Conservation (phyloP, 2,113 vertebrate genomes). For the Phaethon lepturus region DNA sequence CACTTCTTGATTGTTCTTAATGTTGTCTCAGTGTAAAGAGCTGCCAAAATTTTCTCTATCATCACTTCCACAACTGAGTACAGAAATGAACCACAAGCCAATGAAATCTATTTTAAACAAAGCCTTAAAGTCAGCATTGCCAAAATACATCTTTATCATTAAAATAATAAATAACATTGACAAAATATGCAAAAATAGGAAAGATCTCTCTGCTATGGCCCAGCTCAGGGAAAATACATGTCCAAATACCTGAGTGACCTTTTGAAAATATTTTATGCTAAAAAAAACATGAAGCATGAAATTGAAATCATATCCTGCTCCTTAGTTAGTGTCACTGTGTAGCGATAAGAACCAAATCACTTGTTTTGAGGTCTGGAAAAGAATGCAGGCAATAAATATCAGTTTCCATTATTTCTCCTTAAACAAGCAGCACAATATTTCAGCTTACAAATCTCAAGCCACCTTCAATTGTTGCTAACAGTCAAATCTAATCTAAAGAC, state of each 20-base stretch:
- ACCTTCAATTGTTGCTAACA: background rate
- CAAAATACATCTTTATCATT: conserved; percentile 39
- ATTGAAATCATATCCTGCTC: background rate
- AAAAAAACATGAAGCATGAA: background rate
- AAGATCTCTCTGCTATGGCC: background rate
- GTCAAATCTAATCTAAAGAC: conserved; percentile 18
- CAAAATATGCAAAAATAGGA: conserved; percentile 19
- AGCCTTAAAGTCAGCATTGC: conserved; percentile 21
- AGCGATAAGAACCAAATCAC: conserved; percentile 1
- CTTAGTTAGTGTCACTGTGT: background rate
- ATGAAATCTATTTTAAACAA: conserved; percentile 55
- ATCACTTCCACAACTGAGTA: conserved; percentile 24
- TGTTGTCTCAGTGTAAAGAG: conserved; percentile 6
- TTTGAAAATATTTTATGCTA: background rate
- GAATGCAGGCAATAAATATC: background rate
- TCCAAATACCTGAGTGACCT: conserved; percentile 39
- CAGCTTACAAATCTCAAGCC: background rate
- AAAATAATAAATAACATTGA: conserved; percentile 54
- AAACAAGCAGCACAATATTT: background rate
- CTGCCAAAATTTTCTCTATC: conserved; percentile 46
- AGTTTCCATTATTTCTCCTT: background rate
- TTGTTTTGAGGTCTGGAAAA: conserved; percentile 19
- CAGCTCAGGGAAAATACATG: background rate
- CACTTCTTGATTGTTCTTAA: conserved; percentile 19
- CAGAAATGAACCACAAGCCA: conserved; percentile 35